These are phyloP conservation scores for Phragmatobia fuliginosa DNA, from an alignment of 2,888 invertebrate species.

Conservation along the genomic window DNA sequence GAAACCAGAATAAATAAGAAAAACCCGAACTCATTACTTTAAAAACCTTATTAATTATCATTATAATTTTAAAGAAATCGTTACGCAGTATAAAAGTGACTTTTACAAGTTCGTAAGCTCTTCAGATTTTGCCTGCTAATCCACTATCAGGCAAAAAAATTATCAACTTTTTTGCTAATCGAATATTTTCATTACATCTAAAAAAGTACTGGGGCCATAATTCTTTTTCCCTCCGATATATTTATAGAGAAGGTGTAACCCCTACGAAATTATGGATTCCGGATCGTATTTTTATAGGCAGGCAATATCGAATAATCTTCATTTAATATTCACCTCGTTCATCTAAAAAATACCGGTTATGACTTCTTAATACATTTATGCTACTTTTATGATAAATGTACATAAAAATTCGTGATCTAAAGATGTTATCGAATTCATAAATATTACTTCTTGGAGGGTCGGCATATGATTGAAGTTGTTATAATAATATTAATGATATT, in stretches of 20 bases:
- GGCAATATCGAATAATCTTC: constrained; percentile 51
- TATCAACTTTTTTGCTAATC: not conserved
- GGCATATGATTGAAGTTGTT: not conserved
- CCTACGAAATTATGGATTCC: constrained; percentile 44
- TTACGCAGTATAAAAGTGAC: not conserved
- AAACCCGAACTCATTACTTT: not conserved
- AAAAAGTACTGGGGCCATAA: constrained; percentile 3
- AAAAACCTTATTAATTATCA: not conserved
- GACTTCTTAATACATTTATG: constrained; percentile 48
- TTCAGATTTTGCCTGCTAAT: not conserved
- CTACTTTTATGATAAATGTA: constrained; percentile 18
- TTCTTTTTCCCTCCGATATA: constrained; percentile 27
- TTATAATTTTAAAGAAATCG: not conserved
- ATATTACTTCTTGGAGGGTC: not conserved
- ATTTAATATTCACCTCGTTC: constrained; percentile 57
- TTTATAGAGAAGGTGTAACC: constrained; percentile 54
- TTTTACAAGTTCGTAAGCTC: not conserved
- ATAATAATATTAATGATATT: not conserved
- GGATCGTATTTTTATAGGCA: constrained; percentile 54
- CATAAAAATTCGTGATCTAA: constrained; percentile 23
- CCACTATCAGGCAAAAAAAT: not conserved
- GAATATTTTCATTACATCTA: not conserved
- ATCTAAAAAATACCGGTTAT: constrained; percentile 34
- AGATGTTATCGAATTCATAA: constrained; percentile 22
- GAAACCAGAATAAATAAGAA: not conserved